Evolutionary conservation across 2,797 vertebrate genomes (phyloP), one percentile per base, ranked within the genome.

Genomic region (Lutjanus argentimaculatus): DNA sequence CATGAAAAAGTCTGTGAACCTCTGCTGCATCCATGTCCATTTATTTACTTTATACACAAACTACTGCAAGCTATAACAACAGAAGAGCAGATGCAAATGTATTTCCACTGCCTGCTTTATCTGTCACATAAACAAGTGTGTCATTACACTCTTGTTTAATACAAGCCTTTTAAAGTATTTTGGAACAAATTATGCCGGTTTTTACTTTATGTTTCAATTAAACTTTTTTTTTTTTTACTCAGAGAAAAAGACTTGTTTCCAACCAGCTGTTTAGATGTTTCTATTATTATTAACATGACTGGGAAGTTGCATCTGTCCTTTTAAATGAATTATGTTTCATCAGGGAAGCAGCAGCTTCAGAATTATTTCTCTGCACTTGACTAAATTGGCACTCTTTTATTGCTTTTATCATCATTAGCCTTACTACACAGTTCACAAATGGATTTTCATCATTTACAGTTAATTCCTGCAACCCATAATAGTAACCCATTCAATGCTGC

Each of bases 361-460:
- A 73, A 40, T 1, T 3, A 82, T 81, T 67, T 40, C 52, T 69
- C 25, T 62, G 67, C 78, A 77, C 53, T 86, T 56, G 15, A 82
- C 61, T 71, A 75, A 77, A 86, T 77, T 80, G 58, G 53, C 68
- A 21, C 22, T 2, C 49, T 43, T 17, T 78, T 75, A 77, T 82
- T 85, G 73, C 46, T 77, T 84, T 77, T 70, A 70, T 85, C 58
- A 62, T 81, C 62, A 75, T 52, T 65, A 49, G 42, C 36, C 67
- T 75, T 64, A 77, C 30, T 46, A 7, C 66, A 11, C 15, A n/a
- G 48, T 52, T 83, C 67, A 58, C 51, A 87, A 73, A 82, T 85
- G 68, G 63, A 68, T 85, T 80, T 79, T 77, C 15, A 76, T 80
- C 45, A 75, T 83, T 81, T 79, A 53, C 49, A 61, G 70, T 77